Evolutionary conservation across 2,888 invertebrate genomes (phyloP).

Genomic region (Pardosa pseudoannulata): DNA sequence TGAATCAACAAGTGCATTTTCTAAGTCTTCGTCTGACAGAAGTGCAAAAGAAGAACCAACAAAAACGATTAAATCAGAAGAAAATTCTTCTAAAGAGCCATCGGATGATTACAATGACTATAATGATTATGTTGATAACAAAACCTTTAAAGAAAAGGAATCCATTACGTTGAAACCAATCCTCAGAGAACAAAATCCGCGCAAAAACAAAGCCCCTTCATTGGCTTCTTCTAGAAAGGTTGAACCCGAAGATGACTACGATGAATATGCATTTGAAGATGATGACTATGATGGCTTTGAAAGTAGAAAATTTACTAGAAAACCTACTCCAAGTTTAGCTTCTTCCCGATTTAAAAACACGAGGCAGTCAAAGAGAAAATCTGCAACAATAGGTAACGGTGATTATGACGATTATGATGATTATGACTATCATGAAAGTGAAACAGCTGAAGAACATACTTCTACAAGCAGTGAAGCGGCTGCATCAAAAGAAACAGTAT

Average conservation of each 20-base stretch:
- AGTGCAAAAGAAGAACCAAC: neutral
- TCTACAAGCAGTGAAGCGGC: constrained; percentile 29
- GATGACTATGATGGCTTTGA: constrained; percentile 67
- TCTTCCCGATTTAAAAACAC: constrained; percentile 53
- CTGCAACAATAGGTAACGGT: constrained; percentile 21
- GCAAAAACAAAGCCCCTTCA: constrained; percentile 44
- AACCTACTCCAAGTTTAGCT: constrained; percentile 41
- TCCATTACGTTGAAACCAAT: constrained; percentile 38
- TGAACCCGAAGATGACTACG: constrained; percentile 62
- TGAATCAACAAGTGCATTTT: neutral
- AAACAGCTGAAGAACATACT: constrained; percentile 1
- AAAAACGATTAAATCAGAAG: constrained; percentile 18
- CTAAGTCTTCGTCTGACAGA: neutral
- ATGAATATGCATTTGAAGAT: constrained; percentile 71
- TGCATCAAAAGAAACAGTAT: constrained; percentile 50
- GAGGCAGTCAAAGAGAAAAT: constrained; percentile 55
- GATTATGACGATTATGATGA: constrained; percentile 73
- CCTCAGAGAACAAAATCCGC: constrained; percentile 17
- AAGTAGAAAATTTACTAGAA: constrained; percentile 31
- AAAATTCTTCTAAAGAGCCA: constrained; percentile 33
- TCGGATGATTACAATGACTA: constrained; percentile 66
- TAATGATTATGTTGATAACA: constrained; percentile 67
- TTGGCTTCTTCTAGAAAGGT: constrained; percentile 59
- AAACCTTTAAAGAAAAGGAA: constrained; percentile 55
- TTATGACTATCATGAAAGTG: constrained; percentile 61